Percentiles rank a stretch among this genome's conserved stretches.
Evolutionary conservation across 2,113 vertebrate genomes (phyloP).

Genomic region (Grus americana): DNA sequence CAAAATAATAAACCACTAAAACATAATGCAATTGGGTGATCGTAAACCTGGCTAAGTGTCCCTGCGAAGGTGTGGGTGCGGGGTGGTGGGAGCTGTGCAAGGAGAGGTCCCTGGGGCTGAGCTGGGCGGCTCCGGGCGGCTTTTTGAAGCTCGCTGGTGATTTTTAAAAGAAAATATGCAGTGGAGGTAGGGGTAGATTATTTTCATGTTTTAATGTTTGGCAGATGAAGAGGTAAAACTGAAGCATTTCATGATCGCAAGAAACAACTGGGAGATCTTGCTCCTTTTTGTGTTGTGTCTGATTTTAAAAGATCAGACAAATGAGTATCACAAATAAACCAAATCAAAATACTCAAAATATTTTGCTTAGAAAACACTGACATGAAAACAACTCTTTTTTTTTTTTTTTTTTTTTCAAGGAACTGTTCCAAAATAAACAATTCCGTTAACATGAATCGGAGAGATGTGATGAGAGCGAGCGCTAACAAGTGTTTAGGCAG

Average conservation of each 20-base stretch:
- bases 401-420: not conserved
- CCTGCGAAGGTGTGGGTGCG: not conserved
- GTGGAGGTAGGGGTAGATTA: not conserved
- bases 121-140: not conserved
- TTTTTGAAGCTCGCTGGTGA: not conserved
- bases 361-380: slow-evolving; percentile 15
- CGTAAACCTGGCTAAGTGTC: not conserved
- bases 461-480: not conserved
- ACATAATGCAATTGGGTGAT: not conserved
- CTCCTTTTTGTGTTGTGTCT: not conserved
- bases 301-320: not conserved
- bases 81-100: not conserved
- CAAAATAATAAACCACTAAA: slow-evolving; percentile 33
- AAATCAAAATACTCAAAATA: not conserved
- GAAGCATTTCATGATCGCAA: not conserved
- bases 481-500: not conserved
- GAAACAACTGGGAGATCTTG: not conserved
- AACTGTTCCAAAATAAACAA: not conserved
- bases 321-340: not conserved
- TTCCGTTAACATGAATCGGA: not conserved
- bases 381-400: not conserved
- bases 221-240: not conserved
- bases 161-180: not conserved
- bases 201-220: not conserved
- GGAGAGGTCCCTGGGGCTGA: not conserved